Evolutionary conservation across 2,888 invertebrate species (phyloP), one percentile per base, ranked within the genome.

Genomic region (Drosophila basisetae): DNA sequence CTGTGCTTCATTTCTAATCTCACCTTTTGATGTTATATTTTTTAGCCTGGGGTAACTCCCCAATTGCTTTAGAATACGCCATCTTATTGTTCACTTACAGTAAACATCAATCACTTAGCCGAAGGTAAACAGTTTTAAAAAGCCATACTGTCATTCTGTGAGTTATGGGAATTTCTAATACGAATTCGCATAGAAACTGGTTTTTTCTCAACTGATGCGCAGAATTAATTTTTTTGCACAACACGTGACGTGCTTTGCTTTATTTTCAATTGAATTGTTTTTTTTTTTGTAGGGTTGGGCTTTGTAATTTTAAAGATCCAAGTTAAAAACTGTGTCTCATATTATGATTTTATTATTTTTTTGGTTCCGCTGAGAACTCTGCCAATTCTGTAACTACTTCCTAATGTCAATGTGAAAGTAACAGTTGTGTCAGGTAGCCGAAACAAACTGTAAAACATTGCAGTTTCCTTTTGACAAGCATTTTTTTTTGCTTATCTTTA

Each of bases 91-190:
- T 37, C 53, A 37, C 69, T 69, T 25, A 31, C 56, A 37, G 55
- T 43, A 52, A 41, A 55, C 71, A 71, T 62, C 71, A 71, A 70
- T 71, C 71, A 71, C 59, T 61, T 52, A 71, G 11, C n/a, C 41
- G 13, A 61, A 52, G 56, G 54, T 61, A 54, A 61, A 71, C 55
- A 71, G 39, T 56, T 62, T 43, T 2, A 25, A 18, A 71, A 43
- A 62, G 56, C 37, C 61, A 71, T 62, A 28, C 33, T 56, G 52
- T 43, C 58, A 43, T 35, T 54, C 55, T 60, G n/a, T 35, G 70
- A 70, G 18, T 39, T 70, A 61, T 71, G 71, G 43, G 52, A 62
- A 71, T 71, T 71, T 71, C 43, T 56, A 71, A 53, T 37, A 43
- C 37, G 25, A 56, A 56, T 43, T 55, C 50, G 49, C 54, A 50